Evolutionary conservation across 1,140 invertebrate species (phyloP).

Genomic region (Euwallacea similis): DNA sequence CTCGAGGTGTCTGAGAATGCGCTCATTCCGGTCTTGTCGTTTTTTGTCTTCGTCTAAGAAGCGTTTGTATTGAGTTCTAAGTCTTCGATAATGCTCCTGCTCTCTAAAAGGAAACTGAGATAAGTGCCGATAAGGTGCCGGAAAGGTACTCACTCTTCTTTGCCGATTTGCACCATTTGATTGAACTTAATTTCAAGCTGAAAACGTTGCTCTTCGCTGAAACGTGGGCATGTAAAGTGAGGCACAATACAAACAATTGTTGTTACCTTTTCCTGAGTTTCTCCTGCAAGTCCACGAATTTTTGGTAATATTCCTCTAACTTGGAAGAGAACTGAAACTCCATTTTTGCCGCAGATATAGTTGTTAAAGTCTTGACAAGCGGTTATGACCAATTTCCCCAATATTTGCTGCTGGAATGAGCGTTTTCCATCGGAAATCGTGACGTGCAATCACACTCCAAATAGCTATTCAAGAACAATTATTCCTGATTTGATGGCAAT

Average conservation of each 20-base stretch:
- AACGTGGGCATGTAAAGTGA: neutral
- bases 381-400: too few relatives aligned
- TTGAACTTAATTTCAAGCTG: constrained; percentile 48
- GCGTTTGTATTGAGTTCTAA: constrained; percentile 61
- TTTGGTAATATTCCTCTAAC: constrained; percentile 50
- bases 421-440: too few relatives aligned
- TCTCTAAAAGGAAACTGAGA: constrained; percentile 28
- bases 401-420: too few relatives aligned
- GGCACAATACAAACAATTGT: constrained; percentile 47
- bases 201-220: neutral
- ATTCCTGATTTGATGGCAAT: too few relatives aligned
- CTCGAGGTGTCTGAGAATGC: constrained; percentile 60
- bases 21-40: constrained; percentile 63
- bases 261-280: constrained; percentile 51
- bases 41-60: constrained; percentile 63
- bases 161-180: constrained; percentile 48
- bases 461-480: too few relatives aligned
- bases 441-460: too few relatives aligned
- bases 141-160: constrained; percentile 49
- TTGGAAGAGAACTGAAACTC: constrained; percentile 30
- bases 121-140: neutral
- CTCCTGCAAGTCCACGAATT: constrained; percentile 50
- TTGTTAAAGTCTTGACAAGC: too few relatives aligned
- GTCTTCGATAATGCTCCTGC: constrained; percentile 53
- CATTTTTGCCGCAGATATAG: constrained; percentile 5